Conservation (phyloP, 2,797 vertebrate species). For the Takifugu ocellatus region DNA sequence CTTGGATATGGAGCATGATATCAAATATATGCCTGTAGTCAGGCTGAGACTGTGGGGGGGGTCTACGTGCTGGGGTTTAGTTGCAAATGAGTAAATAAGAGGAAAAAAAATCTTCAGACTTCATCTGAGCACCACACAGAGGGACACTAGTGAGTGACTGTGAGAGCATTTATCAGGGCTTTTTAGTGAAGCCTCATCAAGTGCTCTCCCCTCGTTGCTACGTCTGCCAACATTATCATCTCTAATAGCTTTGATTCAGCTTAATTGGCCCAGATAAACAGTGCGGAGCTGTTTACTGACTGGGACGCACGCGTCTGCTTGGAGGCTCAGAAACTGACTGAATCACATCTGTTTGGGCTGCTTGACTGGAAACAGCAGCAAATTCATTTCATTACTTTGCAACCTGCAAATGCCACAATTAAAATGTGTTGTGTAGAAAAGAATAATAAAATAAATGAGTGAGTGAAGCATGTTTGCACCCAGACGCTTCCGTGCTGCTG, state of each 20-base stretch:
- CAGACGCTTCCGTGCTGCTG: too few species aligned
- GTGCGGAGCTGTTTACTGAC: slow-evolving; percentile 71
- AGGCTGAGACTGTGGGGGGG: slow-evolving; percentile 6
- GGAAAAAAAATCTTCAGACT: slow-evolving; percentile 21
- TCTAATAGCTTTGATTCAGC: slow-evolving; percentile 69
- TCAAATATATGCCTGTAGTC: slow-evolving; percentile 46
- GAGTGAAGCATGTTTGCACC: too few species aligned
- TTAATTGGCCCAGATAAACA: slow-evolving; percentile 77
- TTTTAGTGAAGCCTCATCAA: slow-evolving; percentile 60
- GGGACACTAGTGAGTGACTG: slow-evolving; percentile 43
- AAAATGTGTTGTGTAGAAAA: background rate
- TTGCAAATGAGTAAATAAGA: slow-evolving; percentile 43
- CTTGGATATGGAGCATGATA: slow-evolving; percentile 65
- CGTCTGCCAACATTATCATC: slow-evolving; percentile 65
- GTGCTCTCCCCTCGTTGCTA: slow-evolving; percentile 44
- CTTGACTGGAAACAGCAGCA: slow-evolving; percentile 38
- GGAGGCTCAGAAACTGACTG: slow-evolving; percentile 65
- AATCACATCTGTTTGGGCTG: slow-evolving; percentile 56
- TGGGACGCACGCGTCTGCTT: slow-evolving; percentile 62
- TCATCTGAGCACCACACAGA: slow-evolving; percentile 21
- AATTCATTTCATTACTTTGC: slow-evolving; percentile 33
- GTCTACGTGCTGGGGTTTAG: background rate
- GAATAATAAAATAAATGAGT: background rate
- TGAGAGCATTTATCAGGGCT: slow-evolving; percentile 46
- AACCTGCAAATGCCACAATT: slow-evolving; percentile 27